Evolutionary conservation across 2,797 vertebrate genomes (phyloP), one percentile per base, ranked within the genome.

Genomic region (Streptopelia turtur): DNA sequence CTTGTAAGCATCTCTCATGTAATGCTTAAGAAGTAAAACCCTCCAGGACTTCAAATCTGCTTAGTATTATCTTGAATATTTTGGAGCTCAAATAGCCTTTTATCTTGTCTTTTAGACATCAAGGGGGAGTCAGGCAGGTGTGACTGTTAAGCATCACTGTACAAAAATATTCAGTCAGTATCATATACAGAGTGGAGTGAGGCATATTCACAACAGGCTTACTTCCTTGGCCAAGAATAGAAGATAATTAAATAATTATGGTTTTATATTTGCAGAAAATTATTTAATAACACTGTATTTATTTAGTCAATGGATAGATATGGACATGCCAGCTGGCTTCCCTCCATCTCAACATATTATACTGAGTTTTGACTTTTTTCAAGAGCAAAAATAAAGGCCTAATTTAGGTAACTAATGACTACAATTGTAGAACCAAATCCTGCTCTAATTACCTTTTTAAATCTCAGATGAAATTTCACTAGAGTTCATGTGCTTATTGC

Each of bases 331-430:
- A 96, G 89, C 71, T 96, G 94, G 85, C 82, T 83, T 83, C 25
- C 25, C 37, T 86, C 68, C 71, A 94, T 45, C 55, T 96, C 78
- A 92, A 53, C 33, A 76, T 57, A 83, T 56, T 88, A 84, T 25
- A 80, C 56, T 55, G 47, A 91, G 24, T 66, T 89, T 45, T 64
- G 70, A 82, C 18, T 83, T 87, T 65, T 59, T 35, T n/a, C 45
- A 89, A 52, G 90, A 81, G 27, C 64, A 81, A 95, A 96, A 94
- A 92, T 47, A 89, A 87, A 83, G 24, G 28, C 49, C n/a, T 69
- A 25, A 76, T 83, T 93, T 87, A 94, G 74, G 83, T 94, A 94
- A 93, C 50, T 91, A 93, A 90, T 89, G 92, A 72, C 76, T 89
- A 64, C 41, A 92, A 86, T 78, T 74, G 80, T 57, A 95, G 88